These are phyloP conservation scores for Phortica magna DNA, from an alignment of 2,888 invertebrate genomes.

Conservation along the genomic window DNA sequence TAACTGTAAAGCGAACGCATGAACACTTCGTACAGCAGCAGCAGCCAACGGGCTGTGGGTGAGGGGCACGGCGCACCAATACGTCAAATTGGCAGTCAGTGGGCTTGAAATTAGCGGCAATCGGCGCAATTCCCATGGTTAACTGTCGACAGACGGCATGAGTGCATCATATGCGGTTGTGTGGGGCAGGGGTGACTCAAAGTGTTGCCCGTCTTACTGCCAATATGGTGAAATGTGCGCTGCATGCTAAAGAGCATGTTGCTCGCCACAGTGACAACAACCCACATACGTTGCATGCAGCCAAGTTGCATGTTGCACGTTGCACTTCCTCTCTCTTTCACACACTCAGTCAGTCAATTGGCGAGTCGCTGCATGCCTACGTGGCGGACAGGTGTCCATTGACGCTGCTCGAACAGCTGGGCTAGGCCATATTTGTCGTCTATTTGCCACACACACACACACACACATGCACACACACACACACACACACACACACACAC, in stretches of 20 bases:
- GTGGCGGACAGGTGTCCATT: constrained; percentile 43
- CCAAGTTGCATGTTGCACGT: constrained; percentile 56
- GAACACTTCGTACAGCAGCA: constrained; percentile 39
- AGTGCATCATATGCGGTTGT: constrained; percentile 42
- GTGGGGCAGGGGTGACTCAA: too few relatives aligned
- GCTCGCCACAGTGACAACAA: constrained; percentile 22
- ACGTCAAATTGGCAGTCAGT: constrained; percentile 35
- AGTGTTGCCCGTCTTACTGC: constrained; percentile 7
- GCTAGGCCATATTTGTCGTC: background rate
- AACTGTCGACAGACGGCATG: constrained; percentile 40
- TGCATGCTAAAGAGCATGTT: constrained; percentile 70
- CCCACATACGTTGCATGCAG: constrained; percentile 48
- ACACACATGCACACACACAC: constrained; percentile 1
- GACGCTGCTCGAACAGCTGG: constrained; percentile 43
- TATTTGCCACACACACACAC: background rate
- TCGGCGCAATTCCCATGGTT: constrained; percentile 62
- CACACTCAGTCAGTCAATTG: constrained; percentile 29
- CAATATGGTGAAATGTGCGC: constrained; percentile 51
- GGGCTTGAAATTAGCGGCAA: constrained; percentile 33
- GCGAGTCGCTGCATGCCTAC: constrained; percentile 34
- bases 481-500: constrained; percentile 18
- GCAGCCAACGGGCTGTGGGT: background rate
- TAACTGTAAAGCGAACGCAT: constrained; percentile 68
- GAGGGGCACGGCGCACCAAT: constrained; percentile 41
- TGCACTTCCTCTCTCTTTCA: constrained; percentile 33